phyloP scores from a whole-genome alignment of 2,113 vertebrate genomes.

The Sylvietta virens region DNA sequence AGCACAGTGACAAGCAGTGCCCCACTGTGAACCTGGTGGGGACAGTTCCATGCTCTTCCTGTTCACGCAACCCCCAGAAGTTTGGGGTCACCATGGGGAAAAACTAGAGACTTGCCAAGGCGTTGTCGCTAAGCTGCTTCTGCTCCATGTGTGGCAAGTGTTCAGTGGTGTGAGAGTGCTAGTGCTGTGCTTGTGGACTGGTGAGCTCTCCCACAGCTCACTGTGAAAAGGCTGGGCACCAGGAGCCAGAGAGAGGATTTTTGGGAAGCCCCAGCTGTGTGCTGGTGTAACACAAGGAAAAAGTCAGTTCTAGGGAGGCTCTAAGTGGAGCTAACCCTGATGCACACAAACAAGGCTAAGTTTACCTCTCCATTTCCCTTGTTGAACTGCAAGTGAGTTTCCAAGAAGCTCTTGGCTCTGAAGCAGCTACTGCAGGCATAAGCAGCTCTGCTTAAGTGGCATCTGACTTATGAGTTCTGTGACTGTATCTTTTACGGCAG shows the following conservation, averaged over 20 bases:
- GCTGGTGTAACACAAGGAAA: neutral
- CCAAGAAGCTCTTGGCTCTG: neutral
- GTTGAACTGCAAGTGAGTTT: neutral
- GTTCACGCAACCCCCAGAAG: neutral
- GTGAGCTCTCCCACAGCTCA: neutral
- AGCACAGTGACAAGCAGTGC: neutral
- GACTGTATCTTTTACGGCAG: neutral
- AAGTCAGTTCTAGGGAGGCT: neutral
- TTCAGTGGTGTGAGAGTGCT: neutral
- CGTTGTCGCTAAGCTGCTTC: neutral
- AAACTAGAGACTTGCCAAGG: neutral
- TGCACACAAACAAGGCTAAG: neutral
- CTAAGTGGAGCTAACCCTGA: neutral
- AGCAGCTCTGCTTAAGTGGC: neutral
- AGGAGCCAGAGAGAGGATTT: neutral
- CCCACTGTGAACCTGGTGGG: neutral
- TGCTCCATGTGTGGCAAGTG: accelerated
- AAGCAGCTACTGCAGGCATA: neutral
- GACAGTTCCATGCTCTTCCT: neutral
- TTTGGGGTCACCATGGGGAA: neutral
- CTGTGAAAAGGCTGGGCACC: neutral
- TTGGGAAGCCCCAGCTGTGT: neutral
- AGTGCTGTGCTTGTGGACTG: neutral
- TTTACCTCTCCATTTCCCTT: neutral
- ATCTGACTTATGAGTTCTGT: neutral